A percentile compares a stretch with the other conserved stretches of the same genome.
phyloP scores from a whole-genome alignment of 2,113 vertebrate species.

The Rhizomys pruinosus region DNA sequence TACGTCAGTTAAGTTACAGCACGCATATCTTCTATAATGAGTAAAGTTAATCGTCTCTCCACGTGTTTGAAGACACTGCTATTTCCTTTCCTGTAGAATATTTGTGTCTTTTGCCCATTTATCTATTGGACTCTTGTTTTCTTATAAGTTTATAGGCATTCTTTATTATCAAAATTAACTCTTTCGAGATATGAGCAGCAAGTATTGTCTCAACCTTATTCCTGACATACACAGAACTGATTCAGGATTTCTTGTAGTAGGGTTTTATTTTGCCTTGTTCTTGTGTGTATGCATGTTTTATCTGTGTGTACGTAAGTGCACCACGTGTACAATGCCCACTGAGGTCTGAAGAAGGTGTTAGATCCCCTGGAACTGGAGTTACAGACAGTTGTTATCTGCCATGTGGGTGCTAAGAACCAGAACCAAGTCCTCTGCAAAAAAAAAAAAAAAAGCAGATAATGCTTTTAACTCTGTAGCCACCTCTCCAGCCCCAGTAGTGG shows the following conservation, averaged over 20 bases:
- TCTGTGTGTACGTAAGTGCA: background rate
- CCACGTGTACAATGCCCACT: too few species aligned
- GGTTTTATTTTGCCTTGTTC: background rate
- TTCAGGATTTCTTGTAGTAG: background rate
- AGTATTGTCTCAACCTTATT: constrained; percentile 4
- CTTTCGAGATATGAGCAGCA: background rate
- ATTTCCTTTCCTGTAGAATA: background rate
- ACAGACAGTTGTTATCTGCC: too few species aligned
- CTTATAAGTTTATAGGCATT: background rate
- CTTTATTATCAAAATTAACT: background rate
- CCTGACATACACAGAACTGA: background rate
- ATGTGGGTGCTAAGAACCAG: too few species aligned
- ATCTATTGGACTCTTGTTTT: background rate
- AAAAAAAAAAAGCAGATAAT: too few species aligned
- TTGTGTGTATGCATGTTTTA: background rate
- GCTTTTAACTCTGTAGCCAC: too few species aligned
- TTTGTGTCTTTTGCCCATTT: background rate
- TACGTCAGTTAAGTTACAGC: background rate
- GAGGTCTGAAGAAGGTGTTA: too few species aligned
- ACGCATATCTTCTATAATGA: background rate
- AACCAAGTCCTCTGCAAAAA: too few species aligned
- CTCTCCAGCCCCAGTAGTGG: too few species aligned
- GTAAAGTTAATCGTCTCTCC: background rate
- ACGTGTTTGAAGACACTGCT: background rate
- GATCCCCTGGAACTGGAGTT: too few species aligned